phyloP scores from a whole-genome alignment of 1,140 invertebrate species.

The Meloidogyne chitwoodi region DNA sequence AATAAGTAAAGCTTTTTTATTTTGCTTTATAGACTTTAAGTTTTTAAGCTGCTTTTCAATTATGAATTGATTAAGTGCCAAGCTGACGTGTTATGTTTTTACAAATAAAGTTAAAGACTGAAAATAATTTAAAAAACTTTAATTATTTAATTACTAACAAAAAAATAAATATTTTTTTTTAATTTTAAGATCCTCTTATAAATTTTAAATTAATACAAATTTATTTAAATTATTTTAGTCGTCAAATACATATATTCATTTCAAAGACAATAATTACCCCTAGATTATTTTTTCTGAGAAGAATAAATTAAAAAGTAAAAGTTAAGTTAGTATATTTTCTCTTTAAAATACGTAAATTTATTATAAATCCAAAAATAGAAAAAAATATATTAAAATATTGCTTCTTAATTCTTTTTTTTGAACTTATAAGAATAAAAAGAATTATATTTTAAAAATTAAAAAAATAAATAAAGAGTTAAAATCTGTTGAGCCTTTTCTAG shows the following conservation, averaged over 20 bases:
- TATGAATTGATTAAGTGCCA: not conserved
- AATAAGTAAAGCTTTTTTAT: not conserved
- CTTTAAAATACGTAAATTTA: not conserved
- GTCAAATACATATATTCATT: not conserved
- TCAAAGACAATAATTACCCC: too few relatives aligned
- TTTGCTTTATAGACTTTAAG: not conserved
- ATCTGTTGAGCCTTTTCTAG: not conserved
- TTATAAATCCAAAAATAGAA: not conserved
- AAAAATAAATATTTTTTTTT: too few relatives aligned
- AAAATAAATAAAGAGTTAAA: not conserved
- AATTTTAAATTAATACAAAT: too few relatives aligned
- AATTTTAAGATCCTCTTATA: too few relatives aligned
- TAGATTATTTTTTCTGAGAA: not conserved
- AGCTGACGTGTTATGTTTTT: too few relatives aligned
- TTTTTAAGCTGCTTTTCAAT: not conserved
- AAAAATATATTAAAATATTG: not conserved
- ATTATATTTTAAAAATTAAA: not conserved
- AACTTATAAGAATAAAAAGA: not conserved
- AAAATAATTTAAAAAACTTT: too few relatives aligned
- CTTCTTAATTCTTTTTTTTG: too few relatives aligned
- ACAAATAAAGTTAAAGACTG: too few relatives aligned
- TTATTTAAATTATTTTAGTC: not conserved
- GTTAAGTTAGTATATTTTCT: not conserved
- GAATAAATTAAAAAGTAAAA: not conserved
- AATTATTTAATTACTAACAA: too few relatives aligned